These are phyloP conservation scores for Oncorhynchus gorbuscha DNA, from an alignment of 2,113 vertebrate species.

Conservation along the genomic window DNA sequence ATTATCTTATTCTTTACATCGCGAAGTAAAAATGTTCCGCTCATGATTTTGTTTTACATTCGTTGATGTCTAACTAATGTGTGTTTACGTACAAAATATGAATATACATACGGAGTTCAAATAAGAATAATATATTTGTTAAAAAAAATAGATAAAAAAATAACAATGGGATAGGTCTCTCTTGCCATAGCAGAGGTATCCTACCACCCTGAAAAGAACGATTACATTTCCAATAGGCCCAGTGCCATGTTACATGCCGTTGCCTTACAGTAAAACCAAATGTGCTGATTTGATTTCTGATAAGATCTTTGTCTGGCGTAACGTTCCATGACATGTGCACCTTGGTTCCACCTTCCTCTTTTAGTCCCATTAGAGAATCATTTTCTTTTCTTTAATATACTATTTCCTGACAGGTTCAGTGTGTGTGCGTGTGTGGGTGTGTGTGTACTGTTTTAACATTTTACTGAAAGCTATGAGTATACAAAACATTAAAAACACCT, in stretches of 20 bases:
- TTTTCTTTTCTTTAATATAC: too few species aligned
- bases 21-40: conserved; percentile 1
- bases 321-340: background rate
- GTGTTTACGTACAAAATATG: conserved; percentile 9
- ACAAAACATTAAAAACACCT: too few species aligned
- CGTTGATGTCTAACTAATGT: conserved; percentile 19
- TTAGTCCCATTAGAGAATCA: background rate
- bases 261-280: background rate
- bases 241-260: background rate
- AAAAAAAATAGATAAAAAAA: background rate
- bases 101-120: conserved; percentile 28
- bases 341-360: background rate
- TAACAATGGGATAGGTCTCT: background rate
- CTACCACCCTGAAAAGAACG: background rate
- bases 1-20: background rate
- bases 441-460: too few species aligned
- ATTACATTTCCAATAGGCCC: background rate
- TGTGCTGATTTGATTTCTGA: background rate
- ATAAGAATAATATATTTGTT: conserved; percentile 26
- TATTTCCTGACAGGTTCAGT: too few species aligned
- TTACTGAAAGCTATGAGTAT: too few species aligned
- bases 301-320: background rate
- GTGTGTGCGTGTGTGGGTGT: too few species aligned
- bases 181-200: background rate
- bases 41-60: conserved; percentile 10